Conservation (phyloP, 2,888 invertebrate species). For the Drosophila tanythrix region DNA sequence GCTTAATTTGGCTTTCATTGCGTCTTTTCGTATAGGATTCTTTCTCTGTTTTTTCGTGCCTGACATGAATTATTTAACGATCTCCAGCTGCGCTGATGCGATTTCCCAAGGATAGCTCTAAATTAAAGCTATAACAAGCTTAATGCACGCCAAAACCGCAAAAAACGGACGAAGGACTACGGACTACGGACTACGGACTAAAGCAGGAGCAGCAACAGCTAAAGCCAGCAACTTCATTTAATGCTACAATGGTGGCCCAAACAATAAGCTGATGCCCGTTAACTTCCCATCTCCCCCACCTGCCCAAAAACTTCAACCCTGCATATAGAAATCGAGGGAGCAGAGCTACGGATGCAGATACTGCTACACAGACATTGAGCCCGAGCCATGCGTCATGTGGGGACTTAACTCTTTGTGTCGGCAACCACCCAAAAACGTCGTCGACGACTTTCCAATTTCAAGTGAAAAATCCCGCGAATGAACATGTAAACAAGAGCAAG, state of each 20-base stretch:
- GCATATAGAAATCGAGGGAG: background rate
- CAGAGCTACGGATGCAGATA: slow-evolving; percentile 2
- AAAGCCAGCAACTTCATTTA: slow-evolving; percentile 70
- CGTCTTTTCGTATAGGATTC: slow-evolving; percentile 53
- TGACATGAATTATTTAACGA: slow-evolving; percentile 81
- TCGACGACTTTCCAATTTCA: slow-evolving; percentile 77
- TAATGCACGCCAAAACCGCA: slow-evolving; percentile 70
- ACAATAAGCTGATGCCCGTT: slow-evolving; percentile 52
- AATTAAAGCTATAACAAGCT: slow-evolving; percentile 79
- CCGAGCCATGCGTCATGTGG: slow-evolving; percentile 46
- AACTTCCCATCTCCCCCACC: background rate
- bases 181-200: slow-evolving; percentile 7
- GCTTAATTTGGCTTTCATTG: slow-evolving; percentile 82
- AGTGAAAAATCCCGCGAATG: slow-evolving; percentile 81
- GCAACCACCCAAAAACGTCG: slow-evolving; percentile 40
- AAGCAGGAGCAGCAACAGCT: background rate
- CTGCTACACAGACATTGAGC: slow-evolving; percentile 8
- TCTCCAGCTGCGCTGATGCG: slow-evolving; percentile 80
- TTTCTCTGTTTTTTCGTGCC: slow-evolving; percentile 40
- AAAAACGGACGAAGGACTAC: slow-evolving; percentile 1
- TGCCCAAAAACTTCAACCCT: background rate
- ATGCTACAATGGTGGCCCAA: slow-evolving; percentile 67
- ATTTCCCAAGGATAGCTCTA: slow-evolving; percentile 70
- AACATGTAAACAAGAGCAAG: slow-evolving; percentile 73
- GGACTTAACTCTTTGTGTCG: slow-evolving; percentile 73